Conservation (phyloP, 2,113 vertebrate species). For the Eira barbara region DNA sequence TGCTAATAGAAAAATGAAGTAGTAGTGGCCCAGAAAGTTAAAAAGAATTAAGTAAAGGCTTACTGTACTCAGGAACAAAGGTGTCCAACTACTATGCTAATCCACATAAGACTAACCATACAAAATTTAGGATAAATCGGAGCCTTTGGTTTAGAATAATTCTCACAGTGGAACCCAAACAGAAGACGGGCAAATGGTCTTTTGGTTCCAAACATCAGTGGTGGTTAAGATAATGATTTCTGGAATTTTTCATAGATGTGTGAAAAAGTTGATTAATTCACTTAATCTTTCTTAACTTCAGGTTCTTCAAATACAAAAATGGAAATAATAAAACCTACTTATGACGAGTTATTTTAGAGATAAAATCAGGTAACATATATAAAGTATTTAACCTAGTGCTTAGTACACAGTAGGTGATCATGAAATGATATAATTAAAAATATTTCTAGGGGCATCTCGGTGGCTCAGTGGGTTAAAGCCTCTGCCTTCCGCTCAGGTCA, state of each 20-base stretch:
- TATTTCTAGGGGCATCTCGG: background rate
- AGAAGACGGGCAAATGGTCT: background rate
- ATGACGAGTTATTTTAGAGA: background rate
- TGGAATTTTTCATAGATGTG: background rate
- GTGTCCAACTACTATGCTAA: background rate
- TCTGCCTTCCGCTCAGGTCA: too few species aligned
- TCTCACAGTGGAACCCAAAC: background rate
- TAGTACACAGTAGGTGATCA: background rate
- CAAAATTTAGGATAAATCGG: background rate
- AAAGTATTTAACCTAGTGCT: background rate
- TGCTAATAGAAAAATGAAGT: background rate
- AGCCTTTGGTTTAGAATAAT: background rate
- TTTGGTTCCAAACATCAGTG: background rate
- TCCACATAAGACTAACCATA: background rate
- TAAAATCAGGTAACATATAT: background rate
- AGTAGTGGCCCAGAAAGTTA: background rate
- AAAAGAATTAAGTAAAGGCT: background rate
- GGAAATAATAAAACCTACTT: background rate
- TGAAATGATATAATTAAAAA: background rate
- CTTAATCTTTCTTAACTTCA: background rate
- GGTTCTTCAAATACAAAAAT: constrained; percentile 9
- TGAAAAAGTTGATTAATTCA: background rate
- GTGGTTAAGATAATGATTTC: background rate
- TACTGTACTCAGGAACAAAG: background rate
- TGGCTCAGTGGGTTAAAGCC: too few species aligned